Base-by-base conservation (phyloP, 2,888 invertebrate genomes). In the Conomelus anceps region DNA sequence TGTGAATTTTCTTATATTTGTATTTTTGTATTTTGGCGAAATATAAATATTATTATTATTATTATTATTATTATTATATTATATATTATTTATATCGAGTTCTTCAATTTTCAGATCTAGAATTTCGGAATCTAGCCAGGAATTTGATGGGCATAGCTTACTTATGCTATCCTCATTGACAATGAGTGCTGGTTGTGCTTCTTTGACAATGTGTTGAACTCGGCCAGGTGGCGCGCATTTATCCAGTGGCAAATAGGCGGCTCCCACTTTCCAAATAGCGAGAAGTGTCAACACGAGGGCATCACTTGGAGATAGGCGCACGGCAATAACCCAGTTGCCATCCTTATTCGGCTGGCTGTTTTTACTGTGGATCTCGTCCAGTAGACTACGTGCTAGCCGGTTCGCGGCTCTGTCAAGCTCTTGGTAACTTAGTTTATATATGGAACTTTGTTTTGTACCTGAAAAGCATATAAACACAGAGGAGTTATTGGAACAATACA, bases 211-310 rank as follows among this genome's bases (percentile, higher is more conserved):
- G 92, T 97, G 97, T 22, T 95, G 94, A 86, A 97, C 95, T 91
- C 98, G 94, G 1, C 95, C 95, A 24, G 94, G 95, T 0, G 98
- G 98, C 92, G 95, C 95, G 89, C 94, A 93, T 0, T 96, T 95
- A 92, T 98, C 98, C 92, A 98, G 94, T 0, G 98, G 98, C 89
- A 98, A 94, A 93, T 98, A 98, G 0, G 97, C 96, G 22, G 96
- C 97, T 0, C 98, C 98, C 0, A 96, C 94, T 93, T 98, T 97
- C 95, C 97, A 96, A 88, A 96, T 95, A 0, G 97, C 95, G 90
- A 98, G 93, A 22, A 98, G 93, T 0, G 96, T 93, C 29, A 95
- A 94, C 11, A 97, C 94, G 89, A 96, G 92, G 63, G 93, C 94
- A 92, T 97, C 96, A 1, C 96, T 95, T 0, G 98, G 97, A 91